Percentiles rank a stretch among this genome's conserved stretches.
Evolutionary conservation across 1,140 invertebrate genomes (phyloP).

Genomic region (Anagrus nilaparvatae): DNA sequence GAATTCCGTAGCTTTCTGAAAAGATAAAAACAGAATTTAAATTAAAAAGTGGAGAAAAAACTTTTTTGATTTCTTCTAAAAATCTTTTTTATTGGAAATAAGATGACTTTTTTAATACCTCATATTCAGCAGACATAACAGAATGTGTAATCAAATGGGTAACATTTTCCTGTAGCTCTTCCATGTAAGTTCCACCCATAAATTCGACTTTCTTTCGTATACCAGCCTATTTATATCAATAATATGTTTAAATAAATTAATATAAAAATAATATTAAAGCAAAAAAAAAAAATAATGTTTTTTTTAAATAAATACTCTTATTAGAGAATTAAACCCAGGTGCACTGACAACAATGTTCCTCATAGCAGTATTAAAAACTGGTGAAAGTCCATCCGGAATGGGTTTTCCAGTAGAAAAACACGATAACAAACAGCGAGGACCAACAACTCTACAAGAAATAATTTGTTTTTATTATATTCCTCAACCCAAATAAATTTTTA

Average conservation of each 20-base stretch:
- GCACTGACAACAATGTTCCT: constrained; percentile 59
- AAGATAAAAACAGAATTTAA: constrained; percentile 19
- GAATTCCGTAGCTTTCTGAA: constrained; percentile 58
- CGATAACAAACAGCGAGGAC: constrained; percentile 63
- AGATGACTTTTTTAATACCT: too few relatives aligned
- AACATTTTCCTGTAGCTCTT: constrained; percentile 55
- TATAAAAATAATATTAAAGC: neutral
- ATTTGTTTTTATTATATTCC: too few relatives aligned
- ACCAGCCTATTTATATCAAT: constrained; percentile 41
- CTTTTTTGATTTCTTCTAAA: constrained; percentile 11
- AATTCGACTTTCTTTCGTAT: constrained; percentile 59
- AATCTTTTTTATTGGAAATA: too few relatives aligned
- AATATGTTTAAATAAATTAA: neutral
- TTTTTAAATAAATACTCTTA: constrained; percentile 44
- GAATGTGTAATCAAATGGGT: constrained; percentile 77
- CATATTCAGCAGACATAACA: constrained; percentile 61
- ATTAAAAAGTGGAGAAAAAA: constrained; percentile 9
- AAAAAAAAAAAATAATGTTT: constrained; percentile 1
- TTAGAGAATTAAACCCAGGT: constrained; percentile 52
- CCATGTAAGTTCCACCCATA: constrained; percentile 73
- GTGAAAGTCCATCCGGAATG: constrained; percentile 62
- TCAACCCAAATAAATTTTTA: constrained; percentile 9
- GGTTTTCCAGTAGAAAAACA: constrained; percentile 58
- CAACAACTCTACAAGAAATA: constrained; percentile 54
- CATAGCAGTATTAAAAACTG: constrained; percentile 74